Evolutionary conservation across 2,888 invertebrate species (phyloP).

Genomic region (Torymus aiolomorphi): DNA sequence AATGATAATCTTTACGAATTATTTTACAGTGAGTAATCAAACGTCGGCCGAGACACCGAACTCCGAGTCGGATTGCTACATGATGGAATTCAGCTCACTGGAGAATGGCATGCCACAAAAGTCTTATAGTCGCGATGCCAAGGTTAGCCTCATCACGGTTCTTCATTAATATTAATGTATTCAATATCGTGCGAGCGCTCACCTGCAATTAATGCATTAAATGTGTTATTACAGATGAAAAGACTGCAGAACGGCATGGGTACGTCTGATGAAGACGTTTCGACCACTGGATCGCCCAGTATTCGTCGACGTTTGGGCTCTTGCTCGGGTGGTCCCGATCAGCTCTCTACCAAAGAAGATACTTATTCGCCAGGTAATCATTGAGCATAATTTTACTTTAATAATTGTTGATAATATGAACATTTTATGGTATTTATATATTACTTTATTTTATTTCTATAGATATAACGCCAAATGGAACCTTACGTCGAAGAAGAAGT

Average conservation of each 20-base stretch:
- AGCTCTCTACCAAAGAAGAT: conserved; percentile 76
- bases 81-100: conserved; percentile 86
- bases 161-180: no score
- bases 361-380: conserved; percentile 78
- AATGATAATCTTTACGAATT: conserved; percentile 9
- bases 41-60: conserved; percentile 81
- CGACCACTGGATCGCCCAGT: conserved; percentile 82
- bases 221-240: conserved; percentile 66
- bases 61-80: conserved; percentile 84
- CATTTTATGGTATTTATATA: neutral
- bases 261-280: conserved; percentile 81
- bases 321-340: conserved; percentile 74
- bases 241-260: conserved; percentile 77
- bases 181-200: no score
- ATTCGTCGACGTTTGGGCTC: conserved; percentile 83
- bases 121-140: conserved; percentile 72
- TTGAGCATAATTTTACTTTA: neutral
- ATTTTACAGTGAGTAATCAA: conserved; percentile 79
- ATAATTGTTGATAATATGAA: neutral
- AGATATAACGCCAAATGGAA: conserved; percentile 94
- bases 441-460: conserved; percentile 57
- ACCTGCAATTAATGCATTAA: no score
- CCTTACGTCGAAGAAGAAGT: conserved; percentile 87
- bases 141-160: conserved; percentile 63
- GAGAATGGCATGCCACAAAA: conserved; percentile 82